Conservation (phyloP, 2,113 vertebrate genomes). For the Seriola quinqueradiata region DNA sequence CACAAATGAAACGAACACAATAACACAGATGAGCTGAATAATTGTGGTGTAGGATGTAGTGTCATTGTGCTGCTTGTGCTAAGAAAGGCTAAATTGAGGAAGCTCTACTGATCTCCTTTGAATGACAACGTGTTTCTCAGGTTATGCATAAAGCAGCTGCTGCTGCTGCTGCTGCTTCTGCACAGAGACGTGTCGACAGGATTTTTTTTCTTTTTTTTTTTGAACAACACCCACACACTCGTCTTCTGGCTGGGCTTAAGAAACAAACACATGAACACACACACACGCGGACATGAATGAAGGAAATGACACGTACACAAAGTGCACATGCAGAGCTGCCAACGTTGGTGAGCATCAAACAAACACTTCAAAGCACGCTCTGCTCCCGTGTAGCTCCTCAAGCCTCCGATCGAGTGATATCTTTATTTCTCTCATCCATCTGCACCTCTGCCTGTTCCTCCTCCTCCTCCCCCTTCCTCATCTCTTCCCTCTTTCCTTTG, state of each 20-base stretch:
- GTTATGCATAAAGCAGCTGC: constrained; percentile 26
- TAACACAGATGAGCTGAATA: no score
- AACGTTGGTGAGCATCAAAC: constrained; percentile 17
- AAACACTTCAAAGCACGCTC: constrained; percentile 21
- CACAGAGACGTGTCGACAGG: not conserved
- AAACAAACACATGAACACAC: not conserved
- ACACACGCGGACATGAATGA: not conserved
- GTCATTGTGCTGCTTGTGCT: not conserved
- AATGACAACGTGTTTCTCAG: constrained; percentile 24
- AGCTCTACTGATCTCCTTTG: not conserved
- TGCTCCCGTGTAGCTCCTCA: constrained; percentile 7
- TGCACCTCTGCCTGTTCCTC: not conserved
- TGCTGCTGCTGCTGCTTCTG: constrained; percentile 12
- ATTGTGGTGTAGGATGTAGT: not conserved
- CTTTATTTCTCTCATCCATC: constrained; percentile 25
- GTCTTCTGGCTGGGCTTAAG: not conserved
- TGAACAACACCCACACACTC: constrained; percentile 13
- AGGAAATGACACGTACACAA: constrained; percentile 13
- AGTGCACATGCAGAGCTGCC: constrained; percentile 9
- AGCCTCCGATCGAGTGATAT: constrained; percentile 4
- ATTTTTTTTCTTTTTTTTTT: not conserved
- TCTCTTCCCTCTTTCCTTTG: constrained; percentile 9
- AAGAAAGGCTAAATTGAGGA: not conserved
- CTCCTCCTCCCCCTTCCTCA: not conserved
- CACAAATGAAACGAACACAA: not conserved